Base-by-base conservation (phyloP, 2,888 invertebrate species). In the Ellobium chinense region DNA sequence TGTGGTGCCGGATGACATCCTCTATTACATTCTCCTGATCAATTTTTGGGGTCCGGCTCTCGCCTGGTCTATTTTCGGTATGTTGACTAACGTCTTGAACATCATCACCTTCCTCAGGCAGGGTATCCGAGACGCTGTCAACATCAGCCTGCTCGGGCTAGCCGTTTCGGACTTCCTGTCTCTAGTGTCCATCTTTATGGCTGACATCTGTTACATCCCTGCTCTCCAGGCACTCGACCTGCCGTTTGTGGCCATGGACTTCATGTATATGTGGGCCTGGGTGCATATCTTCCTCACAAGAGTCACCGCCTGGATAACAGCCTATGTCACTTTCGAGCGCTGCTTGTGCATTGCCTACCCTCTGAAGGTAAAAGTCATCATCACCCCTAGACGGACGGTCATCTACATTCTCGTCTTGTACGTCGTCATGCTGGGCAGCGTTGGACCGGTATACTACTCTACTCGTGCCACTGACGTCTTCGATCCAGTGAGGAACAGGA, bases 251-350 rank as follows among this genome's bases (percentile, higher is more conserved):
- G 39, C 76, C 0, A 39, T 68, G 31, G 68, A 76, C 29, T 39
- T 76, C 58, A 63, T 63, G 46, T 76, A 68, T n/a, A 27, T 68
- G 0, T 63, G 54, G 63, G 76, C 54, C 0, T 76, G 76, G 76
- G 24, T 63, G 31, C 76, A 76, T 24, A 63, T 68, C 36, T 54
- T 76, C 56, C n/a, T 76, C 24, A 76, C 76, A 1, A 4, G 76
- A 14, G 39, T 58, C 36, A 68, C 76, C 24, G 39, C 66, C 21
- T 76, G 66, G 68, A 76, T 76, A n/a, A 76, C 76, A 0, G 76
- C 34, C 1, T 76, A 58, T 58, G 37, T 76, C n/a, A 76, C 76
- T 21, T 36, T 76, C 3, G 76, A 76, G 27, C 37, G 76, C 0
- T 76, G 76, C 21, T 21, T 76, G 4, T 76, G 76, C 37, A 37